Percentiles rank a stretch among this genome's conserved stretches.
Evolutionary conservation across 2,113 vertebrate genomes (phyloP).

Genomic region (Calonectris borealis): DNA sequence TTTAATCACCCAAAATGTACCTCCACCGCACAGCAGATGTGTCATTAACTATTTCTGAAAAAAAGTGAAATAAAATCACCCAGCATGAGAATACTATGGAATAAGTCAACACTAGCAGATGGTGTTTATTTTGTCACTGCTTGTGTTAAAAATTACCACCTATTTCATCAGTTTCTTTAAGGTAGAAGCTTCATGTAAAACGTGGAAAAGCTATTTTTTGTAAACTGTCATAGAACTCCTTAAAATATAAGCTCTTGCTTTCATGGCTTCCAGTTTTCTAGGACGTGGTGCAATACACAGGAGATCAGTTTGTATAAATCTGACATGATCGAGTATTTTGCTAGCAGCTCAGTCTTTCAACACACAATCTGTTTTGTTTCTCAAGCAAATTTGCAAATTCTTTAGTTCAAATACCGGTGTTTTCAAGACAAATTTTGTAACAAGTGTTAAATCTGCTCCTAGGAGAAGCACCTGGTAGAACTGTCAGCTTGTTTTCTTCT

Average conservation of each 20-base stretch:
- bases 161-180: constrained; percentile 77
- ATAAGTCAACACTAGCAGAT: constrained; percentile 86
- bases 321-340: constrained; percentile 82
- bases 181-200: constrained; percentile 77
- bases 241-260: constrained; percentile 84
- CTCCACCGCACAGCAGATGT: constrained; percentile 75
- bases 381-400: constrained; percentile 56
- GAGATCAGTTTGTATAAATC: constrained; percentile 84
- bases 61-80: constrained; percentile 78
- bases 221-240: constrained; percentile 69
- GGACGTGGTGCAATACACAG: constrained; percentile 82
- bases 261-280: constrained; percentile 88
- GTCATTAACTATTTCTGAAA: constrained; percentile 79
- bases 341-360: constrained; percentile 73
- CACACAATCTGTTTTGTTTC: constrained; percentile 67
- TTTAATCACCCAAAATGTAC: constrained; percentile 65
- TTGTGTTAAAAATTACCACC: constrained; percentile 86
- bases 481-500: neutral
- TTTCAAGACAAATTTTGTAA: constrained; percentile 21
- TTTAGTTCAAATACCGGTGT: constrained; percentile 4
- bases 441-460: neutral
- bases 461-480: neutral
- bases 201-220: constrained; percentile 66
- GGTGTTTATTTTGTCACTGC: constrained; percentile 91
- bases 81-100: constrained; percentile 74